Evolutionary conservation across 2,113 vertebrate genomes (phyloP).

Genomic region (Theristicus caerulescens): DNA sequence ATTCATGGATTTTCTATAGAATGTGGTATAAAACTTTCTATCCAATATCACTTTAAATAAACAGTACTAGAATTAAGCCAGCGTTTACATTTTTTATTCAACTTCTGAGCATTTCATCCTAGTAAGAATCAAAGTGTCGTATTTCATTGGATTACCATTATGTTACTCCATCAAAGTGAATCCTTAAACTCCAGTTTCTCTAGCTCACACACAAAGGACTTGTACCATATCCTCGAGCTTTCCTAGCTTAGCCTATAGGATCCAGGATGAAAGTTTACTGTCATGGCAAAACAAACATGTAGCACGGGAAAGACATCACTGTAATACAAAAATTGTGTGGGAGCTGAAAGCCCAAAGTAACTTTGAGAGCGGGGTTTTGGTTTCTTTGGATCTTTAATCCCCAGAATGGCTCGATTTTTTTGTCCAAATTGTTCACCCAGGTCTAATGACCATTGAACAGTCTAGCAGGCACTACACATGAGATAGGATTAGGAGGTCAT

Average conservation of each 20-base stretch:
- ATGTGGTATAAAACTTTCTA: neutral
- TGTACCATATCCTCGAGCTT: neutral
- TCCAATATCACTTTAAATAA: neutral
- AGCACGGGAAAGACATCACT: neutral
- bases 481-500: constrained; percentile 72
- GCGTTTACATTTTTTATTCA: neutral
- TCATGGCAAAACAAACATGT: neutral
- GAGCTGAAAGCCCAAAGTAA: neutral
- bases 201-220: neutral
- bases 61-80: neutral
- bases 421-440: constrained; percentile 55
- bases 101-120: neutral
- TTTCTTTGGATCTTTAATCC: constrained; percentile 54
- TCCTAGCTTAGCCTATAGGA: neutral
- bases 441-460: constrained; percentile 67
- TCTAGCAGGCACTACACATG: constrained; percentile 59
- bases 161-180: neutral
- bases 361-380: neutral
- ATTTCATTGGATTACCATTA: constrained; percentile 10
- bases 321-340: neutral
- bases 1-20: neutral
- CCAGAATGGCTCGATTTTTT: constrained; percentile 11
- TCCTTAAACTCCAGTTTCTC: neutral
- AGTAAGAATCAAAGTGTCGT: neutral
- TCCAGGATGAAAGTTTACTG: neutral